Evolutionary conservation across 2,797 vertebrate species (phyloP).

Genomic region (Darevskia nairensis): DNA sequence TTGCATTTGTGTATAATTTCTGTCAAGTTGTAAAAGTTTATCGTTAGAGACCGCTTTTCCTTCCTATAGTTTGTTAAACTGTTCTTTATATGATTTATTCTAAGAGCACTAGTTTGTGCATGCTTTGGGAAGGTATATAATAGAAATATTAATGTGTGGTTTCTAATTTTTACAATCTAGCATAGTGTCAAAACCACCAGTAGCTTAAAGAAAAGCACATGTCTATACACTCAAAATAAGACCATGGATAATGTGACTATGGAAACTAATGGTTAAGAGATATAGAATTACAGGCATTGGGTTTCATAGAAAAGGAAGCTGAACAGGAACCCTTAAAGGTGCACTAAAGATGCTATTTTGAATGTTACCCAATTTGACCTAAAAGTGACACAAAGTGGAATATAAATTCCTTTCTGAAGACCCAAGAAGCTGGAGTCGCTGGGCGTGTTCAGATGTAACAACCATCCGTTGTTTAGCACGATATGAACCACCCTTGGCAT

Average conservation of each 20-base stretch:
- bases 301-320: not conserved
- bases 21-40: not conserved
- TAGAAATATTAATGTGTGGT: slow-evolving; percentile 21
- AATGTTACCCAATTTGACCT: not conserved
- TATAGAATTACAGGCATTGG: not conserved
- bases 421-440: not conserved
- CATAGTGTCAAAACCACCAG: not conserved
- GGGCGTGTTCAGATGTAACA: not conserved
- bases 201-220: slow-evolving; percentile 26
- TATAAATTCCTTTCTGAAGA: not conserved
- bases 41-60: not conserved
- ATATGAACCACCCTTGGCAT: not conserved
- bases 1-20: not conserved
- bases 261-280: not conserved
- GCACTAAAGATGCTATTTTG: not conserved
- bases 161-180: slow-evolving; percentile 3
- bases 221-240: not conserved
- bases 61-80: not conserved
- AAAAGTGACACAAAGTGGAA: not conserved
- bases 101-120: not conserved
- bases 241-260: not conserved
- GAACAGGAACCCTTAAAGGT: not conserved
- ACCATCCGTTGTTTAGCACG: not conserved
- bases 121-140: not conserved
- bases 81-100: not conserved